Evolutionary conservation across 2,797 vertebrate species (phyloP).

Genomic region (Odontamblyopus lacepedii): DNA sequence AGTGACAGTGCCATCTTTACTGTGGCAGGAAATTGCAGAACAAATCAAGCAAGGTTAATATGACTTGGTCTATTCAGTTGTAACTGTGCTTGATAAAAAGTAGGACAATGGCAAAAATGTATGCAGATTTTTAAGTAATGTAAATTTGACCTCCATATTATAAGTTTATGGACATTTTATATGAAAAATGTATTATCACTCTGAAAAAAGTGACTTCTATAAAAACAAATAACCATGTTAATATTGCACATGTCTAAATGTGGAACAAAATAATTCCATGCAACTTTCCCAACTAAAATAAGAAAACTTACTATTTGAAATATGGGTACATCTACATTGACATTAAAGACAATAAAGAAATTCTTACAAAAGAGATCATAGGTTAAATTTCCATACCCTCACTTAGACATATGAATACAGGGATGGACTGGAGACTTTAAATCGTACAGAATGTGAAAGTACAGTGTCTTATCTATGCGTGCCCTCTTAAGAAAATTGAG

Average conservation of each 20-base stretch:
- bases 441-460: too few relatives aligned
- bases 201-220: too few relatives aligned
- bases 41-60: slow-evolving; percentile 56
- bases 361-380: neutral
- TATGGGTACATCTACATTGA: neutral
- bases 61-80: slow-evolving; percentile 29
- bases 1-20: slow-evolving; percentile 65
- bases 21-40: slow-evolving; percentile 56
- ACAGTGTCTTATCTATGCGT: too few relatives aligned
- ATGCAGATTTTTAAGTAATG: neutral
- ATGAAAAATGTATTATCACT: too few relatives aligned
- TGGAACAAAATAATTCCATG: neutral
- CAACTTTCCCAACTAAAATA: neutral
- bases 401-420: neutral
- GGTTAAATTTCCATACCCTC: neutral
- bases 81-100: slow-evolving; percentile 18
- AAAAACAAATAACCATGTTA: too few relatives aligned
- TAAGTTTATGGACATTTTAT: too few relatives aligned
- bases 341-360: neutral
- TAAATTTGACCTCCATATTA: too few relatives aligned
- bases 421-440: neutral
- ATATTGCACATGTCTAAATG: neutral
- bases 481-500: too few relatives aligned
- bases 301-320: neutral
- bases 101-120: neutral